Evolutionary conservation across 2,797 vertebrate species (phyloP), one percentile per base, ranked within the genome.

Genomic region (Enteromius afrohamiltoni): DNA sequence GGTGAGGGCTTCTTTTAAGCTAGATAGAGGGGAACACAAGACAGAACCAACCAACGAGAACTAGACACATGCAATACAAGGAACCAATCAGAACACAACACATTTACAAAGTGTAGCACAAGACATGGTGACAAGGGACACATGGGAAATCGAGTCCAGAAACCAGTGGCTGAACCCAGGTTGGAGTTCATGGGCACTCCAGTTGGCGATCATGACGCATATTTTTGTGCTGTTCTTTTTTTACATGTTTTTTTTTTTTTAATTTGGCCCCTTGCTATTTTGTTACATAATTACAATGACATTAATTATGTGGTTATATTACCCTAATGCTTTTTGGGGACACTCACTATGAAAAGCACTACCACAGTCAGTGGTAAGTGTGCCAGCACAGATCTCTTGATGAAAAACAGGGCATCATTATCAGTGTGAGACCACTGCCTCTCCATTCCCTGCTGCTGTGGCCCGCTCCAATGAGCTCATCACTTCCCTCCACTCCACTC

Each of bases 401-500:
- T n/a, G 26, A 75, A 83, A 64, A 64, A 5, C 76, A 78, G 40
- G 26, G 16, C 60, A 23, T 77, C 73, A 53, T 83, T 68, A 83
- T 83, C 73, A 45, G 62, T 51, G 42, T 76, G 47, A 83, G 62
- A 76, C 42, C 69, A 37, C 42, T 81, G 70, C 21, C 71, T 64
- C 64, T 71, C 31, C n/a, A n/a, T n/a, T 49, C 21, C 34, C 70
- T 60, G 60, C 31, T 85, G 70, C 23, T 62, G 23, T 67, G 16
- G 51, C 40, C 79, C 71, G 29, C 60, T 68, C 40, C 40, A 29
- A 49, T 83, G 80, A 80, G 45, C 42, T 85, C 58, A 79, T 68
- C 34, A 6, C 42, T 78, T 80, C 53, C 40, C 5, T 51, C 26
- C 76, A 79, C 16, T 68, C 65, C 23, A 14, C n/a, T 60, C 67